Conservation (phyloP, 1,140 invertebrate species). For the Marisa cornuarietis region DNA sequence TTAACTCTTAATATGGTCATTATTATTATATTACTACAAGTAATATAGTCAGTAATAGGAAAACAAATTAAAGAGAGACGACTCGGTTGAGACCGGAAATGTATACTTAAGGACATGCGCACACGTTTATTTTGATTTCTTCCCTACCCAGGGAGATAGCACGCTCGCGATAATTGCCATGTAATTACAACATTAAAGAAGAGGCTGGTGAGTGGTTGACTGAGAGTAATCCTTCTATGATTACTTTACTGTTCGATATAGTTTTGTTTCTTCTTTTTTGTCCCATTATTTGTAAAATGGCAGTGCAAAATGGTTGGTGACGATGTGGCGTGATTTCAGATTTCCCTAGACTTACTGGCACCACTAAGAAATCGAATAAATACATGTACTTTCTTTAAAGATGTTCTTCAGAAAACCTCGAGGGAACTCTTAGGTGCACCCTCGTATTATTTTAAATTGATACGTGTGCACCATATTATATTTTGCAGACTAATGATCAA, state of each 20-base stretch:
- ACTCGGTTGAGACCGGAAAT: slow-evolving; percentile 21
- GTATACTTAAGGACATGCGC: slow-evolving; percentile 26
- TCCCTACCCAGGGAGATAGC: slow-evolving; percentile 4
- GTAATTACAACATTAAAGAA: slow-evolving; percentile 22
- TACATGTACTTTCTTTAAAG: too few species aligned
- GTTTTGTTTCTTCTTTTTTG: too few species aligned
- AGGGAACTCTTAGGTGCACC: too few species aligned
- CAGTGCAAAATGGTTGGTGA: slow-evolving; percentile 7
- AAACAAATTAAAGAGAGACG: slow-evolving; percentile 1
- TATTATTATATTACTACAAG: too few species aligned
- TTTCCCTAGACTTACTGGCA: slow-evolving; percentile 16
- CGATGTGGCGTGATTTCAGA: slow-evolving; percentile 9
- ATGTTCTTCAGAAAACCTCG: too few species aligned
- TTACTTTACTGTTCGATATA: too few species aligned
- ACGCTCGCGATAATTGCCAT: slow-evolving; percentile 24
- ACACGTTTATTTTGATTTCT: slow-evolving; percentile 27
- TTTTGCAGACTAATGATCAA: too few species aligned
- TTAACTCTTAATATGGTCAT: too few species aligned
- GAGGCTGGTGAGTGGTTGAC: slow-evolving; percentile 7
- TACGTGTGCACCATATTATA: too few species aligned
- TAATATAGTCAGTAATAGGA: too few species aligned
- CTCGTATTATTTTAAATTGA: too few species aligned
- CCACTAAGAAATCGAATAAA: slow-evolving; percentile 18
- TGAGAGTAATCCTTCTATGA: background rate
- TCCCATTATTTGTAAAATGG: background rate